phyloP scores from a whole-genome alignment of 2,888 invertebrate genomes.

The Perithous albicinctus region DNA sequence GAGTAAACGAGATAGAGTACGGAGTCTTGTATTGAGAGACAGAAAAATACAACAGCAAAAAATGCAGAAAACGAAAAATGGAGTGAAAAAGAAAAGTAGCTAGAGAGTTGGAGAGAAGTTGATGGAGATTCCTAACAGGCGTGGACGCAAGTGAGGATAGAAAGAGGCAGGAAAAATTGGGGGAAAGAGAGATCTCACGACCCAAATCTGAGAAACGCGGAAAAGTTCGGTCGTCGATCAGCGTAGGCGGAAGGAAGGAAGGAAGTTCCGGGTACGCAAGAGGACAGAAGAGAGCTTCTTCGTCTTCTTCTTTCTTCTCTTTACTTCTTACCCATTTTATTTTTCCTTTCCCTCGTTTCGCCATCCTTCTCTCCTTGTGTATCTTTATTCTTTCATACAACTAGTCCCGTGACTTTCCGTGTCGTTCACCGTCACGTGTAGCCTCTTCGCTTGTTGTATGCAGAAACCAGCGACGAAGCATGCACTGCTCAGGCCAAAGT shows the following conservation, averaged over 20 bases:
- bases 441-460: constrained; percentile 39
- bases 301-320: constrained; percentile 65
- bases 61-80: constrained; percentile 36
- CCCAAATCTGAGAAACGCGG: constrained; percentile 82
- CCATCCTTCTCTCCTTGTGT: constrained; percentile 55
- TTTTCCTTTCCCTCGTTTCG: constrained; percentile 60
- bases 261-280: constrained; percentile 80
- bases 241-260: constrained; percentile 82
- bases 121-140: constrained; percentile 31
- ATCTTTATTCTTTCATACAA: constrained; percentile 67
- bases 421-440: constrained; percentile 55
- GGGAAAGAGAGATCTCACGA: constrained; percentile 76
- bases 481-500: constrained; percentile 53
- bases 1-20: constrained; percentile 14
- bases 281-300: constrained; percentile 75
- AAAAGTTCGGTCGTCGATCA: constrained; percentile 84
- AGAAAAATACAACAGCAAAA: constrained; percentile 38
- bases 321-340: constrained; percentile 72
- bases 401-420: constrained; percentile 58
- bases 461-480: not conserved
- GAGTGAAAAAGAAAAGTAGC: constrained; percentile 54
- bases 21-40: constrained; percentile 42
- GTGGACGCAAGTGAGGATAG: constrained; percentile 40
- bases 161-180: constrained; percentile 56
- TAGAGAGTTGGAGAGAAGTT: constrained; percentile 39